Conservation (phyloP, 2,797 vertebrate genomes). For the Crypturellus tataupa region DNA sequence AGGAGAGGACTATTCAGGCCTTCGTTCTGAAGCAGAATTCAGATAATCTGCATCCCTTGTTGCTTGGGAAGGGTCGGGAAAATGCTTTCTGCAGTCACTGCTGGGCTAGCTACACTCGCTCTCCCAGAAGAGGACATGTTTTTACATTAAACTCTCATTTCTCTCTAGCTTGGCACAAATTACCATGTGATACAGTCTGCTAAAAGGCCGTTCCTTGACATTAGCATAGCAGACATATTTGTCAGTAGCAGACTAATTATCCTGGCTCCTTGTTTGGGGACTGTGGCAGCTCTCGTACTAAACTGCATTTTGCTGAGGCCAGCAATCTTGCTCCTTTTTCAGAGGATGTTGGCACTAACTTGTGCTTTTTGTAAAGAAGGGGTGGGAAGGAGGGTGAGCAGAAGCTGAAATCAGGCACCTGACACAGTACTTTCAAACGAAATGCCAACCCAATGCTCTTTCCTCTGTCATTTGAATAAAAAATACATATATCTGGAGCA, state of each 20-base stretch:
- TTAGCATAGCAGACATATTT: conserved; percentile 58
- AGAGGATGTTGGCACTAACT: neutral
- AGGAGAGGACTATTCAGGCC: neutral
- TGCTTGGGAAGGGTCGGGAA: neutral
- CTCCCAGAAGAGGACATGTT: neutral
- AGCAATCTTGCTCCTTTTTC: conserved; percentile 31
- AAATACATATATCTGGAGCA: neutral
- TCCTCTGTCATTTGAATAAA: neutral
- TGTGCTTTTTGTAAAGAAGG: neutral
- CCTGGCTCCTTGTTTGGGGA: conserved; percentile 31
- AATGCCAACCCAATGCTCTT: neutral
- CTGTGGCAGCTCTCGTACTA: neutral
- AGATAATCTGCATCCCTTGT: neutral
- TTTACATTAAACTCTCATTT: conserved; percentile 24
- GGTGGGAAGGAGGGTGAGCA: too few species aligned
- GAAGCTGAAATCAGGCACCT: neutral
- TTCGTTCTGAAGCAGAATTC: conserved; percentile 19
- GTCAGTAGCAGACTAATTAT: conserved; percentile 55
- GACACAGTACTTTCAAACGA: neutral
- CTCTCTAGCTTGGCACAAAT: conserved; percentile 20
- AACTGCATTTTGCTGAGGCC: conserved; percentile 36
- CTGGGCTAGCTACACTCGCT: conserved; percentile 1
- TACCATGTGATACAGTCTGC: conserved; percentile 20
- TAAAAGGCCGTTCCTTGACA: conserved; percentile 52
- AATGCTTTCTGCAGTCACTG: neutral